Evolutionary conservation across 2,797 vertebrate species (phyloP), one percentile per base, ranked within the genome.

Genomic region (Tapera naevia): DNA sequence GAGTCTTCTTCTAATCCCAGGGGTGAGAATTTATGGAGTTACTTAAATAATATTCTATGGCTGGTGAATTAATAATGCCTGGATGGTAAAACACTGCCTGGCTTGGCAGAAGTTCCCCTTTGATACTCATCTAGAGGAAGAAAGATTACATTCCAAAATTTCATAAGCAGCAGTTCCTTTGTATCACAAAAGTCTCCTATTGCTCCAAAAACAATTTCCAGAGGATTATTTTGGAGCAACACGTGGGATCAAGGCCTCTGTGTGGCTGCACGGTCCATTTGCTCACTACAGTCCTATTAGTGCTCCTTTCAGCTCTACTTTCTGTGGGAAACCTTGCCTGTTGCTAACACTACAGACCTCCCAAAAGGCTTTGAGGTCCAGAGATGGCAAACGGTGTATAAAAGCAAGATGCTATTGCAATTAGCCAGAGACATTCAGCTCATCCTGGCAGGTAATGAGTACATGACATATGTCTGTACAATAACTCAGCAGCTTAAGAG

Each of bases 391-490:
- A 80, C 3, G 1, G 53, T 28, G 37, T 82, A 33, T 32, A 48
- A 87, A 51, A 91, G 28, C 60, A 74, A 88, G 57, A 74, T 53
- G 39, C 50, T 91, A 35, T 7, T 50, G 56, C 80, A 84, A 87
- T 91, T 89, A 93, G 17, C 53, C 45, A 13, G 71, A 53, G 60
- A 2, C 5, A 6, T 82, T 86, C 82, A 86, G 78, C 1, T 10
- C 53, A 76, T 64, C 57, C 80, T 71, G 75, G 18, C 86, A 96
- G 92, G 90, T 93, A 93, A 80, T 24, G 71, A 76, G 92, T 54
- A 53, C 1, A 11, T 60, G 41, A 53, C 3, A 4, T 45, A 33
- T 25, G 32, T 32, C 67, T 54, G 45, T 60, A 61, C 48, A 70
- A 46, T 51, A 94, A 85, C 74, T 80, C 67, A 86, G 37, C 78